phyloP scores from a whole-genome alignment of 2,888 invertebrate species.

The Linyphia triangularis region DNA sequence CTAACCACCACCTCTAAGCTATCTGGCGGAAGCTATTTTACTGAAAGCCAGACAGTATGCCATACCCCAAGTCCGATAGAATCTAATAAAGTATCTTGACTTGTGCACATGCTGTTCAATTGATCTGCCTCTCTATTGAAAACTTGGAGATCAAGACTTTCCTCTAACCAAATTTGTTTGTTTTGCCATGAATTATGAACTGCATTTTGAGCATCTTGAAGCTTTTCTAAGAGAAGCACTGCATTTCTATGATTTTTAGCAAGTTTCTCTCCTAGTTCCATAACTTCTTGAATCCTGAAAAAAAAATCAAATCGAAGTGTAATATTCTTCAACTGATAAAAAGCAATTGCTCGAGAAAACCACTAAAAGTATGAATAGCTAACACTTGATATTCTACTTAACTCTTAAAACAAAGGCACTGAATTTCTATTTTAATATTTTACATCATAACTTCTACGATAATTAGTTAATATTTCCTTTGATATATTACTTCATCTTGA shows the following conservation, averaged over 20 bases:
- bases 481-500: too few relatives aligned
- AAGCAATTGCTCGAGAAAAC: too few relatives aligned
- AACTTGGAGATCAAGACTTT: constrained; percentile 89
- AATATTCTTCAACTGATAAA: too few relatives aligned
- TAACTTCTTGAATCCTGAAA: constrained; percentile 86
- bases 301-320: constrained; percentile 80
- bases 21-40: too few relatives aligned
- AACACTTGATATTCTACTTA: too few relatives aligned
- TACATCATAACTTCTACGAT: too few relatives aligned
- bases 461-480: too few relatives aligned
- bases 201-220: constrained; percentile 87
- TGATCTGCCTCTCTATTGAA: constrained; percentile 98
- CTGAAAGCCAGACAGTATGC: too few relatives aligned
- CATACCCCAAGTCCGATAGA: constrained; percentile 89
- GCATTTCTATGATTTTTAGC: constrained; percentile 85
- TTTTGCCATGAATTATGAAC: constrained; percentile 90
- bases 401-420: too few relatives aligned
- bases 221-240: constrained; percentile 85
- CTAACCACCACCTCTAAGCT: too few relatives aligned
- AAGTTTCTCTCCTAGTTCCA: constrained; percentile 84
- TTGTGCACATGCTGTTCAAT: constrained; percentile 95
- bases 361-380: background rate
- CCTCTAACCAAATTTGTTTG: constrained; percentile 91
- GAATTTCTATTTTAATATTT: too few relatives aligned
- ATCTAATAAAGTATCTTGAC: constrained; percentile 95